Conservation (phyloP, 2,888 invertebrate genomes). For the Helobdella robusta region DNA sequence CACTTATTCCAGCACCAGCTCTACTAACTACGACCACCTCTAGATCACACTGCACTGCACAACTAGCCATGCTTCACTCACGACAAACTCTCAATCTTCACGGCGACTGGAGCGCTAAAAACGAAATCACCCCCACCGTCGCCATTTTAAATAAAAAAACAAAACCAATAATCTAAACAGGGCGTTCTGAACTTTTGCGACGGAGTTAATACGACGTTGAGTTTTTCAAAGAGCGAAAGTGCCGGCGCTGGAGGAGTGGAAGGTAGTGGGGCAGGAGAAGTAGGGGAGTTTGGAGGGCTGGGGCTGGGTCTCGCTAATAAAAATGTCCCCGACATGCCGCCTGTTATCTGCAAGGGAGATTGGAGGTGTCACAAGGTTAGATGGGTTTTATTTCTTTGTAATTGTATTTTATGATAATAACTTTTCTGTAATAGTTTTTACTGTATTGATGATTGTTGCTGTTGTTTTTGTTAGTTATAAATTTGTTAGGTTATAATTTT, state of each 20-base stretch:
- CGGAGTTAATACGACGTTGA: constrained; percentile 15
- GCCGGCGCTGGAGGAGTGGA: too few relatives aligned
- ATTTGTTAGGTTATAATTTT: neutral
- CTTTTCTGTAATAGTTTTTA: neutral
- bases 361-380: constrained; percentile 26
- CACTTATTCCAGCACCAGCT: too few relatives aligned
- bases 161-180: too few relatives aligned
- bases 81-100: too few relatives aligned
- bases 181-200: constrained; percentile 16
- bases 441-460: neutral
- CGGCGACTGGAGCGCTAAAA: too few relatives aligned
- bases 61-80: too few relatives aligned
- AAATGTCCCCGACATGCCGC: neutral
- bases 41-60: too few relatives aligned
- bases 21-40: too few relatives aligned
- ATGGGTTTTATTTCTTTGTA: neutral
- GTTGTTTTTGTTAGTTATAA: neutral
- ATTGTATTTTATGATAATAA: neutral
- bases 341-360: constrained; percentile 14
- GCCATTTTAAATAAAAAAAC: too few relatives aligned
- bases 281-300: constrained; percentile 7
- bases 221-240: too few relatives aligned
- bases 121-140: too few relatives aligned
- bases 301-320: neutral
- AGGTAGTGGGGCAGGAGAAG: neutral